Base-by-base conservation (phyloP, 2,797 vertebrate genomes). In the Acanthiza pusilla region DNA sequence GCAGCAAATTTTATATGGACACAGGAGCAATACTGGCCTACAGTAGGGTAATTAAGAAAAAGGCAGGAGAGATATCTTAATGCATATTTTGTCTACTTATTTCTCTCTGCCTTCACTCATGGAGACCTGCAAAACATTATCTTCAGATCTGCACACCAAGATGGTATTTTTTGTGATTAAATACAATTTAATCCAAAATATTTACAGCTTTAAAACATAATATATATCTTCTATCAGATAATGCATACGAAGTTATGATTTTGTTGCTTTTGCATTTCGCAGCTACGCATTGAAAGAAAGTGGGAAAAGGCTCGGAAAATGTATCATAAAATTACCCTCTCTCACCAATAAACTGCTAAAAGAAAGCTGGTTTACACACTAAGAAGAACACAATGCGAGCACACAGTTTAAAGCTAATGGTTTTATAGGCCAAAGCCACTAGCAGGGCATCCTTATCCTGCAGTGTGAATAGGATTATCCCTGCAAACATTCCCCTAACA, bases 341-440 rank as follows among this genome's bases (percentile, higher is more conserved):
- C 57, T 91, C 78, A 61, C 85, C 93, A 96, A 95, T 57, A 88
- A 68, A 72, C 72, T 90, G 92, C 86, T 93, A 94, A 96, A 84
- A 93, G 96, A 96, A 97, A 97, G 73, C 95, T 96, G 96, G 91
- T 96, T 98, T 97, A 97, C 96, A 94, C 97, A 96, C 92, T 97
- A 97, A 97, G 97, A 97, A 96, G 95, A 96, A 97, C 96, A 96
- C 68, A 53, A 90, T 97, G 94, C 25, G 53, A 97, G 77, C 84
- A 96, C 67, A 93, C 92, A 93, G 95, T 97, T 97, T 97, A 92
- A 94, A 97, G 91, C 96, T 98, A 97, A 97, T 97, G 93, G 96
- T 97, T 98, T 98, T 89, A 95, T n/a, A 95, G 97, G 95, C 96
- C 97, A 84, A 94, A 97, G 96, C 91, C 73, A 97, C 94, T 74